phyloP scores from a whole-genome alignment of 2,888 invertebrate genomes.

The Anoncus sp. region DNA sequence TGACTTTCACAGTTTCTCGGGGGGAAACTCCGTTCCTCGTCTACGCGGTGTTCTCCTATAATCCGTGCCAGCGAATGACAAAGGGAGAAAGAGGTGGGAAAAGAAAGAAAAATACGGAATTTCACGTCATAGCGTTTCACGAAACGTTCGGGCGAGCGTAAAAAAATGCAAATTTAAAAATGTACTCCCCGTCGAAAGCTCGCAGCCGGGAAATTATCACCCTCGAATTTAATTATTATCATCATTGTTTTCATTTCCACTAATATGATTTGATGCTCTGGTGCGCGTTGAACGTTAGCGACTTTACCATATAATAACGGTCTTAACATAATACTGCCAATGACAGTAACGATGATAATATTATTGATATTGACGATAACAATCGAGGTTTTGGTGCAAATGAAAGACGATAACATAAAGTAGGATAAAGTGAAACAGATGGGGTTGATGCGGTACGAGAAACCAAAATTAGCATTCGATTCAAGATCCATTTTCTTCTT shows the following conservation, averaged over 20 bases:
- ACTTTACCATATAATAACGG: background rate
- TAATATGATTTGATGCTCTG: constrained; percentile 10
- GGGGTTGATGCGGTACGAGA: constrained; percentile 28
- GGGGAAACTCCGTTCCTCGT: constrained; percentile 25
- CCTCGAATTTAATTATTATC: constrained; percentile 26
- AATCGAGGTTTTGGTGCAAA: background rate
- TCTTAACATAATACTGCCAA: background rate
- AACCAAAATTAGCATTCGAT: constrained; percentile 79
- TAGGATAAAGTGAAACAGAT: background rate
- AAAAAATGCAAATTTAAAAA: constrained; percentile 51
- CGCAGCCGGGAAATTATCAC: constrained; percentile 28
- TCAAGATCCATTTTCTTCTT: constrained; percentile 74
- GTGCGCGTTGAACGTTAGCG: background rate
- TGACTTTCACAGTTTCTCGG: constrained; percentile 54
- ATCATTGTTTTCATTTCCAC: constrained; percentile 3
- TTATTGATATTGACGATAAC: background rate
- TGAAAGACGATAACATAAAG: constrained; percentile 2
- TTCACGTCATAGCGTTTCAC: constrained; percentile 31
- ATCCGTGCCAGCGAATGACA: constrained; percentile 13
- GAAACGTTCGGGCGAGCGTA: constrained; percentile 35
- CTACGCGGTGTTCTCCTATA: background rate
- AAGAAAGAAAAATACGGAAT: constrained; percentile 11
- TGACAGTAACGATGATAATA: constrained; percentile 18
- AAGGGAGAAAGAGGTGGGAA: constrained; percentile 2
- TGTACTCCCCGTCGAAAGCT: constrained; percentile 7